Evolutionary conservation across 2,888 invertebrate genomes (phyloP), one percentile per base, ranked within the genome.

Genomic region (Drosophila kuntzei): DNA sequence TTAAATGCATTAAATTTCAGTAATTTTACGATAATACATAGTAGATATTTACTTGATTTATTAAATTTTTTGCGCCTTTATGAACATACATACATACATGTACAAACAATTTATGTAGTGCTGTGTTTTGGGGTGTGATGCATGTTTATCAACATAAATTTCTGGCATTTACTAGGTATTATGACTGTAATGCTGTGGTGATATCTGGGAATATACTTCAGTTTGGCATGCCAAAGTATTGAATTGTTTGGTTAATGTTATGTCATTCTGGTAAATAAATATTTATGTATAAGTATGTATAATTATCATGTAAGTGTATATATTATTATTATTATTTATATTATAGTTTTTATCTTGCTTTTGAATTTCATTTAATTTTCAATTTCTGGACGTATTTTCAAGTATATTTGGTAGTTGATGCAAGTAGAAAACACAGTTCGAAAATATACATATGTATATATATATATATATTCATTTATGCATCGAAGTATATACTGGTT

Each of bases 351-450:
- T 77, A 49, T 27, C 71, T 83, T 80, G 70, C 59, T 71, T 79
- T 60, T 71, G 81, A 79, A 76, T 79, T 53, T 43, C 16, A 32
- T 34, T 32, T 79, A 82, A 87, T 75, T 81, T 79, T 76, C 63
- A 77, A 80, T 80, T 61, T 58, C 71, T 89, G 89, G 81, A 84
- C 87, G 87, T 82, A 89, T 83, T 80, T 88, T 87, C 86, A 86
- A 86, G 88, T 83, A 86, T 79, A 66, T 84, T 49, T 76, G 63
- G 58, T 80, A 69, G 80, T 86, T 73, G 67, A 79, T 82, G 80
- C 85, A 87, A 83, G 83, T 83, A 88, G 88, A 83, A 83, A 83
- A 83, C 79, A 86, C 82, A 88, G 78, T 88, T 83, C 82, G 86
- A 83, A 83, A 83, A 83, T 86, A 83, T 82, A 87, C 79, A 85